phyloP scores from a whole-genome alignment of 37 sponge, comb jelly and placozoan genomes.

The Beroe ovata region DNA sequence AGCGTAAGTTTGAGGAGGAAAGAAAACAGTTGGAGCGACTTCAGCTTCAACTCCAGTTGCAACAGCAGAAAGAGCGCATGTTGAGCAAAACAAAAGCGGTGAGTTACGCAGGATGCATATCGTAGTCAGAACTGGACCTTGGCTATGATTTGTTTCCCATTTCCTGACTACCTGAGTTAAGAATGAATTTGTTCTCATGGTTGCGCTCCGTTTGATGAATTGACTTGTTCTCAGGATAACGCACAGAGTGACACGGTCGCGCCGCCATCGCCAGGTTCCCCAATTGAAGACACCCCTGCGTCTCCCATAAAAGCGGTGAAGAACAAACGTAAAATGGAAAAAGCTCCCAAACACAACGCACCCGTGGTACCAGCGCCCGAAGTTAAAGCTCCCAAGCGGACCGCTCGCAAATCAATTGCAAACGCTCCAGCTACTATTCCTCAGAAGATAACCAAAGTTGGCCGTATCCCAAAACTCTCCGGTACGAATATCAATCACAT shows the following conservation, averaged over 20 bases:
- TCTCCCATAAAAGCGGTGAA: background rate
- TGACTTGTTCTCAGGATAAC: no score
- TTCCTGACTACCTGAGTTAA: no score
- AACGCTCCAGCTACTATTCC: slow-evolving; percentile 8
- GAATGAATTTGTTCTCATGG: no score
- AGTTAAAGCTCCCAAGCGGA: slow-evolving; percentile 5
- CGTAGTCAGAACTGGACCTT: no score
- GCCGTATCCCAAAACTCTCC: slow-evolving; percentile 37
- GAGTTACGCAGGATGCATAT: no score
- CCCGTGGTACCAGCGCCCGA: background rate
- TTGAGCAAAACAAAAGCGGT: slow-evolving; percentile 68
- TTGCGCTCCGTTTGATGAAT: no score
- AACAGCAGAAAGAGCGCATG: slow-evolving; percentile 73
- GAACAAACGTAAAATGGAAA: slow-evolving; percentile 42
- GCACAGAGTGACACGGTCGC: background rate
- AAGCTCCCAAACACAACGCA: slow-evolving; percentile 35
- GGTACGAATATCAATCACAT: slow-evolving; percentile 8
- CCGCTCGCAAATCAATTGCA: slow-evolving; percentile 54
- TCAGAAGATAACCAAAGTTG: slow-evolving; percentile 22
- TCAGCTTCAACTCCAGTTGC: slow-evolving; percentile 61
- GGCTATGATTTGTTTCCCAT: no score
- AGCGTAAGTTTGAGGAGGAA: slow-evolving; percentile 73
- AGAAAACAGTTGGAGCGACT: slow-evolving; percentile 69
- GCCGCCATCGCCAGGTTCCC: background rate
- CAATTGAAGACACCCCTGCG: background rate